phyloP scores from a whole-genome alignment of 2,113 vertebrate species.

The Urocynchramus pylzowi region DNA sequence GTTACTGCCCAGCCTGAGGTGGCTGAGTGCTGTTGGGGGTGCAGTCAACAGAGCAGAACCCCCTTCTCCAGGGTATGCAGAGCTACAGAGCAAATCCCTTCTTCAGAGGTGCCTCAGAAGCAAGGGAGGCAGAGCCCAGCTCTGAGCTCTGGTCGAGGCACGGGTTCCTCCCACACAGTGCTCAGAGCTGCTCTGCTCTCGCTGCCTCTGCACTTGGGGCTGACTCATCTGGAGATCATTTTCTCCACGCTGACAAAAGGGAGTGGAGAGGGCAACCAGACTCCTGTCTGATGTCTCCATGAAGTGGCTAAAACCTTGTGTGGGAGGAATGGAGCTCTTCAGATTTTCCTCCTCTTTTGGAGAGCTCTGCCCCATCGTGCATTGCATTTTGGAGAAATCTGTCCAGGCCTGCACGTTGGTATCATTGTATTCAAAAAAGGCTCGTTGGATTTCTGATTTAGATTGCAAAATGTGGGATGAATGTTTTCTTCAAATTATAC shows the following conservation, averaged over 20 bases:
- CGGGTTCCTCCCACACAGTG: constrained; percentile 13
- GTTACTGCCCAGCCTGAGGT: background rate
- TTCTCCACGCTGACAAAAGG: constrained; percentile 21
- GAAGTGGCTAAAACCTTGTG: background rate
- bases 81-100: background rate
- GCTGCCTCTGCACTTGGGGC: background rate
- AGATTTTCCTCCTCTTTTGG: background rate
- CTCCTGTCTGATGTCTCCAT: constrained; percentile 13
- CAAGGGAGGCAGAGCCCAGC: background rate
- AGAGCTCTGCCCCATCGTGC: background rate
- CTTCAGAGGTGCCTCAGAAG: background rate
- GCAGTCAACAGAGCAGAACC: background rate
- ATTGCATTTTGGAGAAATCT: background rate
- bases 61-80: background rate
- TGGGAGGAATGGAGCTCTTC: background rate
- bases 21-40: background rate
- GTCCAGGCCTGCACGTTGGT: background rate
- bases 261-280: background rate
- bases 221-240: constrained; percentile 58
- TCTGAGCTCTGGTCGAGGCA: background rate
- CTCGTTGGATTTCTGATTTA: background rate
- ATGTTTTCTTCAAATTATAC: background rate
- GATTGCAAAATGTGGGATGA: constrained; percentile 5
- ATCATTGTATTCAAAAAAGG: background rate
- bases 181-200: background rate